Evolutionary conservation across 2,113 vertebrate species (phyloP).

Genomic region (Entelurus aequoreus): DNA sequence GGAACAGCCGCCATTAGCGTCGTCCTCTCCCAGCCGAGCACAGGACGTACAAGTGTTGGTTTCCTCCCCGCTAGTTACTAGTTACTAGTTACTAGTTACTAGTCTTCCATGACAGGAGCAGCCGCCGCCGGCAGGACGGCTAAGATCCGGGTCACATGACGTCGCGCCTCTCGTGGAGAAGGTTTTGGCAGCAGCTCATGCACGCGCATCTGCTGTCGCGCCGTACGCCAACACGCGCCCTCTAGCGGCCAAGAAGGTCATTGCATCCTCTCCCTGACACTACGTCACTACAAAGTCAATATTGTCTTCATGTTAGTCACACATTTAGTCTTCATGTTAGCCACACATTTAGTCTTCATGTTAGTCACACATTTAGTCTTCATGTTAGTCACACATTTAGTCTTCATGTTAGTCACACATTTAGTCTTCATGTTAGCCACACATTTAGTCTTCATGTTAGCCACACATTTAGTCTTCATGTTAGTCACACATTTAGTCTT

Average conservation of each 20-base stretch:
- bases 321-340: too few species aligned
- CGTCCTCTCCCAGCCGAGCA: neutral
- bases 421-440: too few species aligned
- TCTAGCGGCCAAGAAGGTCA: neutral
- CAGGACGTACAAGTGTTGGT: neutral
- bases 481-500: too few species aligned
- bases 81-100: neutral
- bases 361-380: too few species aligned
- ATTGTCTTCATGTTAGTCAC: too few species aligned
- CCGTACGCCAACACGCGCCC: constrained; percentile 10
- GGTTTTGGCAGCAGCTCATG: constrained; percentile 14
- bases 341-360: too few species aligned
- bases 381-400: too few species aligned
- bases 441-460: too few species aligned
- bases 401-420: too few species aligned
- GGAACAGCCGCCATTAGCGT: constrained; percentile 13
- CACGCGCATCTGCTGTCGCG: neutral
- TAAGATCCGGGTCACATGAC: neutral
- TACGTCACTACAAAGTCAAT: too few species aligned
- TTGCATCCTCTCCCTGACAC: neutral
- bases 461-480: too few species aligned
- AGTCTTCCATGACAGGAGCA: constrained; percentile 11
- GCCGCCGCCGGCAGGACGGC: neutral
- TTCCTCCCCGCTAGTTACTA: constrained; percentile 1
- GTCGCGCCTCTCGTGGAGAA: constrained; percentile 5